phyloP scores from a whole-genome alignment of 2,888 invertebrate species.

The Drosophila macrospina region DNA sequence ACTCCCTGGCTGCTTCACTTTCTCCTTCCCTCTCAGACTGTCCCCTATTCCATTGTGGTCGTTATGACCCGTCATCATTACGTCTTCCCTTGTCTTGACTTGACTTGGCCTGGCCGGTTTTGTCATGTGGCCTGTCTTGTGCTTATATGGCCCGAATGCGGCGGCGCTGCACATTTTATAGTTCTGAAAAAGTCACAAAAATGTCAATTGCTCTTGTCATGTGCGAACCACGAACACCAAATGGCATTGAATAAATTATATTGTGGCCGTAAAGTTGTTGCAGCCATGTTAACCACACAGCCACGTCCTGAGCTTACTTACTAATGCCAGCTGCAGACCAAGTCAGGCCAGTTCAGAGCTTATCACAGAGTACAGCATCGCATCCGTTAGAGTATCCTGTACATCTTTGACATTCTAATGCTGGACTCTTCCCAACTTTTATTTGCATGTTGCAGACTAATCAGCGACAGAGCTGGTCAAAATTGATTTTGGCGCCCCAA shows the following conservation, averaged over 20 bases:
- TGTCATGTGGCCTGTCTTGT: slow-evolving; percentile 18
- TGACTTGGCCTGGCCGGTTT: slow-evolving; percentile 20
- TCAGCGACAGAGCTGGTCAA: slow-evolving; percentile 50
- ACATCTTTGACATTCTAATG: background rate
- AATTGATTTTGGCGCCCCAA: slow-evolving; percentile 50
- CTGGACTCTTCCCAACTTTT: background rate
- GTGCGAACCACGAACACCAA: slow-evolving; percentile 58
- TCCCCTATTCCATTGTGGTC: slow-evolving; percentile 36
- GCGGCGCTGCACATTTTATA: slow-evolving; percentile 77
- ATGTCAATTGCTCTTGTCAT: slow-evolving; percentile 82
- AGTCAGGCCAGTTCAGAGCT: slow-evolving; percentile 1
- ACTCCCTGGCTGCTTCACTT: slow-evolving; percentile 8
- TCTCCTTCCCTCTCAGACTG: slow-evolving; percentile 4
- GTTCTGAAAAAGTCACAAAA: slow-evolving; percentile 81
- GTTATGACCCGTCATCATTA: slow-evolving; percentile 77
- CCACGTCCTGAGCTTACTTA: slow-evolving; percentile 48
- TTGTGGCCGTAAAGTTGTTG: slow-evolving; percentile 76
- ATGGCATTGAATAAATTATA: slow-evolving; percentile 80
- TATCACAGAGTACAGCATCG: background rate
- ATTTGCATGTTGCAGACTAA: slow-evolving; percentile 57
- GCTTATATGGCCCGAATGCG: slow-evolving; percentile 38
- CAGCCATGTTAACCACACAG: slow-evolving; percentile 63
- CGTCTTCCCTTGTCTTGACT: slow-evolving; percentile 39
- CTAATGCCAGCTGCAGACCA: slow-evolving; percentile 30
- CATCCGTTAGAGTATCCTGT: slow-evolving; percentile 17